Base-by-base conservation (phyloP, 2,888 invertebrate species). In the Brachypalpus laphriformis region DNA sequence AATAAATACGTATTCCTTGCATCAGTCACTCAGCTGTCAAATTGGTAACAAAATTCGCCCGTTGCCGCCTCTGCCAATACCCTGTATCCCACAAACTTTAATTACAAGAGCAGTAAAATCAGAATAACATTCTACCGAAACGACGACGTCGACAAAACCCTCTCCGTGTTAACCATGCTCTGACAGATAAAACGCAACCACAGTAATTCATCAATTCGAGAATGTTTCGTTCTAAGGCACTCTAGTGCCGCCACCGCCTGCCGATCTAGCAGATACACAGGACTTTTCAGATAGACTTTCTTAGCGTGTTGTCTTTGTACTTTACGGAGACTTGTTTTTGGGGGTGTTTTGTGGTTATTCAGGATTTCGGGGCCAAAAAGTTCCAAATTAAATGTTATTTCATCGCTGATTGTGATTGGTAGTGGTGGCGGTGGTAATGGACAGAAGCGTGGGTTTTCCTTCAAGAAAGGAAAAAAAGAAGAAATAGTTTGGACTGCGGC, bases 361-460 rank as follows among this genome's bases (percentile, higher is more conserved):
- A 49, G 47, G 31, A 65, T 37, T 34, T 54, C 57, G 0, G 14
- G 14, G 20, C 61, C 75, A 11, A 8, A 75, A 59, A 81, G 54
- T 31, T 72, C 18, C 34, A 72, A 78, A 66, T 72, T 72, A 56
- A 78, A 82, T 72, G 72, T 72, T 82, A 66, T 66, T 66, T 42
- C 20, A 8, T 63, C 63, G 70, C 18, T 68, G 66, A 76, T 75
- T 66, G 57, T 57, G 37, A 54, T 76, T 59, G 57, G 61, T 51
- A 34, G 49, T 11, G 31, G 16, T 54, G 42, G n/a, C 28, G 37
- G 14, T 34, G 42, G 9, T 9, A 3, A 51, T 51, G 28, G 25
- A 1, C 28, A 7, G 51, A 25, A 14, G 28, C 2, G 14, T 51
- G 51, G 25, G 7, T 25, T 5, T 18, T 1, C 0, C 4, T 5